Conservation (phyloP, 2,113 vertebrate genomes). For the Phalacrocorax brasilianus region DNA sequence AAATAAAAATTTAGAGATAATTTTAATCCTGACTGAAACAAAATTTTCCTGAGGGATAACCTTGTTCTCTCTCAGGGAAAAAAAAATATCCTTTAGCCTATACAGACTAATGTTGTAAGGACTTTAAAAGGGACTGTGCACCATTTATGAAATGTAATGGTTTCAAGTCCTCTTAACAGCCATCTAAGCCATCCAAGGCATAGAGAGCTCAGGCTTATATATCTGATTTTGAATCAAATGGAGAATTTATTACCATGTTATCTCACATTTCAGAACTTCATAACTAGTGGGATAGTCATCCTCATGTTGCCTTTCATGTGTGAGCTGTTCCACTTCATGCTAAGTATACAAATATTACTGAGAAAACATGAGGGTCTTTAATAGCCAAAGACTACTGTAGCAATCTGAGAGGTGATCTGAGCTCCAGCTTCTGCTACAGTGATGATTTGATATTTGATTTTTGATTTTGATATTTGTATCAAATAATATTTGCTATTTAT, state of each 20-base stretch:
- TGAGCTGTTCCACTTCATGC: background rate
- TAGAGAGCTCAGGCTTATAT: background rate
- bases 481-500: background rate
- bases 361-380: background rate
- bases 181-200: background rate
- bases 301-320: background rate
- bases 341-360: background rate
- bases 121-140: background rate
- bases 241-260: background rate
- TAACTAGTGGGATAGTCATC: background rate
- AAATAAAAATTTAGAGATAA: background rate
- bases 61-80: rapidly evolving
- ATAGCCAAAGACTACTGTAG: background rate
- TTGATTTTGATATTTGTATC: background rate
- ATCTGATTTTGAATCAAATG: background rate
- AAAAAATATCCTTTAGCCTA: background rate
- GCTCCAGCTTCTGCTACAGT: no score
- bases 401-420: background rate
- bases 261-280: background rate
- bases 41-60: background rate
- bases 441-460: background rate
- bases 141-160: background rate
- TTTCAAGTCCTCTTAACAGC: background rate
- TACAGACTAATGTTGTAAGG: no score
- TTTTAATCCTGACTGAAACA: background rate